These are phyloP conservation scores for Carabus problematicus DNA, from an alignment of 2,888 invertebrate species.

Conservation along the genomic window DNA sequence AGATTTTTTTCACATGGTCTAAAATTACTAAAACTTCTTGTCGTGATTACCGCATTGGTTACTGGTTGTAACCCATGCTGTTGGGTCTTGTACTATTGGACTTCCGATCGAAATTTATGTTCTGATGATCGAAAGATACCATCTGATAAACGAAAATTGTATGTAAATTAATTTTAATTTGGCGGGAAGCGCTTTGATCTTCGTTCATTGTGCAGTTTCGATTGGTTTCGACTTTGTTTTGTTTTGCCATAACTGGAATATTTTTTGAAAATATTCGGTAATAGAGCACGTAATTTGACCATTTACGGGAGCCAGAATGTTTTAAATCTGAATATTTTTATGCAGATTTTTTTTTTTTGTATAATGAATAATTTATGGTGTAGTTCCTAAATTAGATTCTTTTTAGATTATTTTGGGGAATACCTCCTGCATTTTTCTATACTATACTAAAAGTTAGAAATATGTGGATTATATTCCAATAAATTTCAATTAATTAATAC, in stretches of 20 bases:
- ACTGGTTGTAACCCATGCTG: too few species aligned
- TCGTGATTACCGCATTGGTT: too few species aligned
- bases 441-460: neutral
- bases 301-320: too few species aligned
- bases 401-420: neutral
- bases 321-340: too few species aligned
- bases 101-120: slow-evolving; percentile 1
- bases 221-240: too few species aligned
- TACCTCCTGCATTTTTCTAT: neutral
- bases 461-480: neutral
- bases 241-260: slow-evolving; percentile 7
- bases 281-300: too few species aligned
- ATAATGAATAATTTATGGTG: too few species aligned
- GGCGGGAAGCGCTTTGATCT: slow-evolving; percentile 23
- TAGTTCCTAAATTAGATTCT: neutral
- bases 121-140: slow-evolving; percentile 26
- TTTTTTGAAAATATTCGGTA: neutral
- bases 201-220: neutral
- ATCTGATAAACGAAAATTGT: slow-evolving; percentile 29
- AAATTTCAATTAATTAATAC: neutral
- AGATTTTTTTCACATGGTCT: too few species aligned
- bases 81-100: too few species aligned
- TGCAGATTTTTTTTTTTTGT: too few species aligned
- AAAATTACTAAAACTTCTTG: too few species aligned
- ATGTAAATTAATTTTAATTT: slow-evolving; percentile 34